Evolutionary conservation across 1,140 invertebrate genomes (phyloP).

Genomic region (Pseudomyrmex sp.): DNA sequence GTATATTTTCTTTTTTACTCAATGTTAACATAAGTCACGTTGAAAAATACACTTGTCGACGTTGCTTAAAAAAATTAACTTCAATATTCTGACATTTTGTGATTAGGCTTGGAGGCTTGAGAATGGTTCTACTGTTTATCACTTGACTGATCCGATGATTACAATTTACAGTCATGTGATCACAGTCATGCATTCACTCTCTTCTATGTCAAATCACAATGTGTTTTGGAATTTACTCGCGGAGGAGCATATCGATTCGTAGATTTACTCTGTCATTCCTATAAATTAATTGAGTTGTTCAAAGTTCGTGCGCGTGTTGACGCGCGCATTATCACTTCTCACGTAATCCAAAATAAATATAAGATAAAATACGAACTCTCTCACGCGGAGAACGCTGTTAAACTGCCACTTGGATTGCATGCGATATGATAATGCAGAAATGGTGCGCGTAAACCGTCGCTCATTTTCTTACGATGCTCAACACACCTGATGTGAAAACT

Average conservation of each 20-base stretch:
- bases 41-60: slow-evolving; percentile 5
- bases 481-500: background rate
- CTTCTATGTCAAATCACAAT: slow-evolving; percentile 28
- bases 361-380: background rate
- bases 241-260: slow-evolving; percentile 58
- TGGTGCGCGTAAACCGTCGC: background rate
- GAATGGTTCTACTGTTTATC: slow-evolving; percentile 12
- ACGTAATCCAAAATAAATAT: slow-evolving; percentile 15
- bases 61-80: background rate
- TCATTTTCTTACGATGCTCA: slow-evolving; percentile 41
- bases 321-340: slow-evolving; percentile 42
- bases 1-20: background rate
- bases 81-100: background rate
- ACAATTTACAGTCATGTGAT: background rate
- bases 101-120: slow-evolving; percentile 15
- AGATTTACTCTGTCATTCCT: slow-evolving; percentile 64
- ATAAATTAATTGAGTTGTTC: slow-evolving; percentile 46
- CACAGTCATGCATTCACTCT: slow-evolving; percentile 12
- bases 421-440: slow-evolving; percentile 16
- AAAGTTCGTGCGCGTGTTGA: background rate
- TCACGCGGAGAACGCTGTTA: background rate
- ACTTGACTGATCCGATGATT: background rate
- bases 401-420: background rate
- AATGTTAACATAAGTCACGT: slow-evolving; percentile 8
- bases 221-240: slow-evolving; percentile 28